Base-by-base conservation (phyloP, 2,113 vertebrate genomes). In the Edolisoma coerulescens region DNA sequence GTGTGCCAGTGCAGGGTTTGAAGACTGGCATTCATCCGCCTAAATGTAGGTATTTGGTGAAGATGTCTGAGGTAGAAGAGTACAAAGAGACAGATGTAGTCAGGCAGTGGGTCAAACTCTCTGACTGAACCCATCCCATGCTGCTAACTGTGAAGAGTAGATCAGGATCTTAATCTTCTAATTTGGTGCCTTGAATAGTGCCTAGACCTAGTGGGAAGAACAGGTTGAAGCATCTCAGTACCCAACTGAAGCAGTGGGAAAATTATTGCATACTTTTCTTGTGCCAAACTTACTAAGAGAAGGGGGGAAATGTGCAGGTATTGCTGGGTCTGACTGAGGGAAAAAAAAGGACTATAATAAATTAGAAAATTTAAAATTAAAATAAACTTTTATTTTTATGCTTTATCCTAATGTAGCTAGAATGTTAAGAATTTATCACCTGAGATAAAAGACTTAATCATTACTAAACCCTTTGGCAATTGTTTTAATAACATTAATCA, bases 401-500 rank as follows among this genome's bases (percentile, higher is more conserved):
- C 44, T 87, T 92, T 90, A 78, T 84, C 17, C 42, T 86, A 82
- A 68, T 35, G 33, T 79, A 65, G 10, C 32, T 82, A 82, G 60
- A 84, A 94, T 78, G 64, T 93, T 89, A 93, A 92, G 73, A 94
- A 96, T 95, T 96, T 95, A 96, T 94, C 80, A 96, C 93, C 92
- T 94, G 90, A 97, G 73, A 91, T 94, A 94, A 93, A 96, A 94
- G 88, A 95, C 95, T 97, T 95, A 96, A 96, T 97, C 79, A 93
- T 95, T 93, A 76, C 80, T 92, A 90, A 95, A 79, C 61, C 76
- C 83, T 90, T 89, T 92, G 93, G 88, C 86, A 96, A 95, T 90
- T 95, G 96, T 95, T 97, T 96, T 92, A 97, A 94, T 93, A 90
- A 90, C 83, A 96, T 96, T 96, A 97, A 97, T 97, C 96, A 96